Evolutionary conservation across 2,797 vertebrate species (phyloP).

Genomic region (Tragopan temminckii): DNA sequence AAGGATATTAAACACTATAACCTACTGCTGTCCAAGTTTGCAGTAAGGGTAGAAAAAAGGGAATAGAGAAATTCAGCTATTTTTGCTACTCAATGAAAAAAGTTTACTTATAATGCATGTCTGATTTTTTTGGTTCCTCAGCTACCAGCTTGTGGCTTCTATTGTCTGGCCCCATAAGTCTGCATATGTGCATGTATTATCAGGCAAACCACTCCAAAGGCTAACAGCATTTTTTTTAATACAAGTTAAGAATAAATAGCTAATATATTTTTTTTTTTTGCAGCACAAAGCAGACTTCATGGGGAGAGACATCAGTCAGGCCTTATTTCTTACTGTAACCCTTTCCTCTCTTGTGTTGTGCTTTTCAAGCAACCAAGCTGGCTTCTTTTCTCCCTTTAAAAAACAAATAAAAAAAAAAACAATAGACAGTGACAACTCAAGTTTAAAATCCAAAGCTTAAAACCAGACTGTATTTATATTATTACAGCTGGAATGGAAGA

Average conservation of each 20-base stretch:
- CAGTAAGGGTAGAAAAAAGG: constrained; percentile 41
- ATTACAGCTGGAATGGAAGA: not conserved
- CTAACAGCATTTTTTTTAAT: not conserved
- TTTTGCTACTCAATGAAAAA: constrained; percentile 19
- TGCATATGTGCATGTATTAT: not conserved
- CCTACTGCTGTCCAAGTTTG: constrained; percentile 44
- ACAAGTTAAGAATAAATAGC: constrained; percentile 57
- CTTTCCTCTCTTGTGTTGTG: not conserved
- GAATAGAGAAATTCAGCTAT: constrained; percentile 17
- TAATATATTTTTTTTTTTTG: not conserved
- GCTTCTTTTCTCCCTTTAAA: constrained; percentile 19
- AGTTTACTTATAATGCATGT: not conserved
- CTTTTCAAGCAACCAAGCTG: constrained; percentile 34
- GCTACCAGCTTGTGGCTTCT: not conserved
- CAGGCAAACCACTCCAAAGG: not conserved
- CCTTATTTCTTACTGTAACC: not conserved
- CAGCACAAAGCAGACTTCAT: constrained; percentile 40
- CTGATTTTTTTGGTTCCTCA: not conserved
- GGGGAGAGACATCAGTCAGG: constrained; percentile 10
- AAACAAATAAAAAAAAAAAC: not conserved
- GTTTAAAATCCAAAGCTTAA: not conserved
- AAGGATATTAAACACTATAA: constrained; percentile 32
- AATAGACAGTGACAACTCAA: constrained; percentile 11
- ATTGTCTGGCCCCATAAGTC: not conserved
- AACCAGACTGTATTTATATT: not conserved